Evolutionary conservation across 2,888 invertebrate genomes (phyloP), one percentile per base, ranked within the genome.

Genomic region (Lepidonotus clava): DNA sequence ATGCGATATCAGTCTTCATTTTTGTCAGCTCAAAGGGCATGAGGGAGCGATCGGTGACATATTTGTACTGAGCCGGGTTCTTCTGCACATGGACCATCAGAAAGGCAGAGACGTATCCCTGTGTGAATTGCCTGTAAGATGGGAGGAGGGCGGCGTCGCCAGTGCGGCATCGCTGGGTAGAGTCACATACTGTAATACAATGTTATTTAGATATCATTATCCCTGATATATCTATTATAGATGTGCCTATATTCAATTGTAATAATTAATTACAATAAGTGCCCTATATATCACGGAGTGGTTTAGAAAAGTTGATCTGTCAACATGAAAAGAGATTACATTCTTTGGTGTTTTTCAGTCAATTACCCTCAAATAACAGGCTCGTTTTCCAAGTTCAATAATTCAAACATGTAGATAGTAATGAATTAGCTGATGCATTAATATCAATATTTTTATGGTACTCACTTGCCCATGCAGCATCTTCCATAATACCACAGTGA

Each of bases 401-500:
- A n/a, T n/a, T n/a, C n/a, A n/a, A n/a, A n/a, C n/a, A n/a, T n/a
- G n/a, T n/a, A 61, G 32, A 61, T n/a, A 56, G 46, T 46, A 18
- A 11, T 46, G 6, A 11, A 18, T 6, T 18, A 46, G 6, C 18
- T 46, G 18, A 46, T 18, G 18, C 18, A 46, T 6, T 11, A 46
- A 46, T 11, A 6, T 46, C 46, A 46, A 6, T 18, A 46, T 11
- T 18, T 46, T 11, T 46, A 61, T 21, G 21, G 21, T 51, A 76
- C 76, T 76, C 38, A 76, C 76, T 38, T n/a, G 34, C 38, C 76
- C 76, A 76, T 1, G 24, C 38, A 40, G 18, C 36, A 6, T 76
- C 76, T 34, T 76, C 76, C 32, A 76, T 28, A 40, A 76, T 34
- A 4, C 4, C 76, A 76, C 76, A 76, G 24, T 76, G 76, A 5